These are phyloP conservation scores for Rhamnusium bicolor DNA, from an alignment of 2,888 invertebrate species.

Conservation along the genomic window DNA sequence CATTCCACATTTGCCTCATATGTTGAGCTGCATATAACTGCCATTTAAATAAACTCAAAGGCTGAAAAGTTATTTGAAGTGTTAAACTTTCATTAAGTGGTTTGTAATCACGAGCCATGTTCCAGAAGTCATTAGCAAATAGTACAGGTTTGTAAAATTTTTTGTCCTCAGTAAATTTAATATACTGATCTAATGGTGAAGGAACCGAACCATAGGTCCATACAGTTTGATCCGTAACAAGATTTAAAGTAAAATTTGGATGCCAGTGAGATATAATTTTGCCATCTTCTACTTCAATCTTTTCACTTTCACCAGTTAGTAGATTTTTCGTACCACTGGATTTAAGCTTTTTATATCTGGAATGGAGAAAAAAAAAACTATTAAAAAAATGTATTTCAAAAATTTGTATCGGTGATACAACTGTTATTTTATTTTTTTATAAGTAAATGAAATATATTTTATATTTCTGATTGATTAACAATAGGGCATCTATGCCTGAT, in stretches of 20 bases:
- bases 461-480: no score
- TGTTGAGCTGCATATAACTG: slow-evolving; percentile 98
- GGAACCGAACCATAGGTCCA: slow-evolving; percentile 95
- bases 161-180: slow-evolving; percentile 90
- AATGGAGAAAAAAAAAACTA: slow-evolving; percentile 37
- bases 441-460: no score
- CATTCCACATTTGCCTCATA: slow-evolving; percentile 86
- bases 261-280: slow-evolving; percentile 99
- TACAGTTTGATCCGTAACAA: slow-evolving; percentile 95
- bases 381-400: neutral
- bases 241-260: slow-evolving; percentile 96
- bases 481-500: no score
- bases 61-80: slow-evolving; percentile 86
- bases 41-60: slow-evolving; percentile 97
- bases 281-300: slow-evolving; percentile 84
- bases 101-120: slow-evolving; percentile 94
- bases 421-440: no score
- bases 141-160: slow-evolving; percentile 94
- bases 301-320: slow-evolving; percentile 91
- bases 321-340: slow-evolving; percentile 94
- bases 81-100: slow-evolving; percentile 87
- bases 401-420: neutral
- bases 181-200: slow-evolving; percentile 92
- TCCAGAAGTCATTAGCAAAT: slow-evolving; percentile 99
- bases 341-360: slow-evolving; percentile 86